Base-by-base conservation (phyloP, 2,113 vertebrate species). In the Microcebus griseorufus region DNA sequence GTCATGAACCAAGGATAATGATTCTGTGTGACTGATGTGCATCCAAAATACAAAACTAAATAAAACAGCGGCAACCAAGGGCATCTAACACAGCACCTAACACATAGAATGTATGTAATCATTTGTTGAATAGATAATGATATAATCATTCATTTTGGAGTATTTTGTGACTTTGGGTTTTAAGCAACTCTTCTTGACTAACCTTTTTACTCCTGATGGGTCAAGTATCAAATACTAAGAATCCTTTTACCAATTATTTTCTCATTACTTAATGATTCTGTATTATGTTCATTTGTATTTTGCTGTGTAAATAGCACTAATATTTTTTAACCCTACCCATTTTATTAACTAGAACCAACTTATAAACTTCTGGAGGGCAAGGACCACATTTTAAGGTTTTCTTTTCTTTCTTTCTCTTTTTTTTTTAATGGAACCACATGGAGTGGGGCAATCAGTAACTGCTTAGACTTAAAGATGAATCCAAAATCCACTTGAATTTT, bases 401-500 rank as follows among this genome's bases (percentile, higher is more conserved):
- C 67, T 97, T 45, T 51, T 87, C 11, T 80, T 34, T 86, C 70
- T 10, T 10, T 72, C 96, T 39, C 96, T 39, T 42, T 42, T 42
- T 42, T 87, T 14, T 76, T 29, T 89, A 76, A 32, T 0, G 79
- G 25, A 96, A 93, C 9, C 58, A 51, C 34, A 70, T 32, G 42
- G 23, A 80, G 0, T 75, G 42, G 5, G 14, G 11, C 9, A 82
- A 34, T 39, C 17, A 27, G 7, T 70, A 92, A 76, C 37, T 93
- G 4, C 60, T 65, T 70, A 80, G 25, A 90, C 6, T 75, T 64
- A 48, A 76, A 70, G 3, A 25, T 62, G 25, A 86, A 88, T 79
- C 6, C 84, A 82, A 96, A 92, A 75, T 76, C 16, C 29, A 95
- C 16, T 95, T 27, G 23, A 65, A 87, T 22, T 90, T 92, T 90